Evolutionary conservation across 2,113 vertebrate species (phyloP).

Genomic region (Seriola aureovittata): DNA sequence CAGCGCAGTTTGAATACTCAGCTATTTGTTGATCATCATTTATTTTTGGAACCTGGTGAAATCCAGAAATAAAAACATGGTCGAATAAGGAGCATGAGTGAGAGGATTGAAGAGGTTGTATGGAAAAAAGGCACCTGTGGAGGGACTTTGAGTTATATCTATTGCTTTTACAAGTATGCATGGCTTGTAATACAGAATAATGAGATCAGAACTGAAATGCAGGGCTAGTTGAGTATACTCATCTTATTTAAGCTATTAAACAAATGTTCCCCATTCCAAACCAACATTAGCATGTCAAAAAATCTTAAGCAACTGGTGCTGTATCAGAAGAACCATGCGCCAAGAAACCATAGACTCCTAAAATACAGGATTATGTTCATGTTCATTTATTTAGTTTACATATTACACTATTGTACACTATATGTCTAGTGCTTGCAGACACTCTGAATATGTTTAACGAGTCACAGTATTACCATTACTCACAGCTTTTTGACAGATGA

Average conservation of each 20-base stretch:
- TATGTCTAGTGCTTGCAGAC: not conserved
- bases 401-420: not conserved
- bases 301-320: not conserved
- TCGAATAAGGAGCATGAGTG: not conserved
- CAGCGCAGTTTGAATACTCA: slow-evolving; percentile 59
- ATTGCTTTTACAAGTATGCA: not conserved
- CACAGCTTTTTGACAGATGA: slow-evolving; percentile 90
- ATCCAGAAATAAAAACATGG: not conserved
- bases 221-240: too few relatives aligned
- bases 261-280: not conserved
- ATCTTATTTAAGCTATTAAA: not conserved
- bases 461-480: slow-evolving; percentile 55
- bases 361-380: not conserved
- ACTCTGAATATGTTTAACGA: not conserved
- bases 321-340: not conserved
- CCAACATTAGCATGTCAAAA: not conserved
- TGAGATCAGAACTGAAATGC: not conserved
- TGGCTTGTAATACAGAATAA: not conserved
- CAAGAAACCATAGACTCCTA: not conserved
- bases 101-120: not conserved
- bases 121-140: not conserved
- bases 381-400: not conserved
- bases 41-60: slow-evolving; percentile 67
- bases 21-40: slow-evolving; percentile 40
- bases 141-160: not conserved